Evolutionary conservation across 1,140 invertebrate species (phyloP).

Genomic region (Lethrus apterus): DNA sequence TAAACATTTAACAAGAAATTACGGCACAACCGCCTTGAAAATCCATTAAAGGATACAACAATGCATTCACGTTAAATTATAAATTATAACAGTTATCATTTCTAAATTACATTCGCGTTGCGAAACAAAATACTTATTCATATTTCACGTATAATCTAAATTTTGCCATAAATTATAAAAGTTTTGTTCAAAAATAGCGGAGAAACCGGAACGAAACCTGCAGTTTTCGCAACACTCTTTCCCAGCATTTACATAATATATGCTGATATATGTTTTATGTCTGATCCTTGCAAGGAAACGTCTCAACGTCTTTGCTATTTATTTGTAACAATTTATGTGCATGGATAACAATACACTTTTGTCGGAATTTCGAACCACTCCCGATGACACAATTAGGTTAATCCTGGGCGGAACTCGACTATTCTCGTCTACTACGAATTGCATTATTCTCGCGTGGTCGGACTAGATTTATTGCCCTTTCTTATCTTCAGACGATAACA

Average conservation of each 20-base stretch:
- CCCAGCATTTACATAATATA: conserved; percentile 23
- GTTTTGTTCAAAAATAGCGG: conserved; percentile 22
- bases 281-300: conserved; percentile 23
- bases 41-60: too few species aligned
- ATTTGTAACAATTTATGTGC: conserved; percentile 25
- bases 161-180: conserved; percentile 25
- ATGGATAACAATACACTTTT: conserved; percentile 21
- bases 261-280: conserved; percentile 26
- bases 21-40: too few species aligned
- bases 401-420: too few species aligned
- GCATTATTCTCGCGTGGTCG: too few species aligned
- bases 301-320: conserved; percentile 18
- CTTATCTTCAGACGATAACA: too few species aligned
- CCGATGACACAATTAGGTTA: conserved; percentile 8
- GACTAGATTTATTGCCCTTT: too few species aligned
- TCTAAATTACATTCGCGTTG: too few species aligned
- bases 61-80: too few species aligned
- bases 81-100: too few species aligned
- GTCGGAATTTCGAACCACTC: conserved; percentile 12
- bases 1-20: too few species aligned
- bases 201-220: conserved; percentile 14
- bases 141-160: conserved; percentile 20
- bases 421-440: conserved; percentile 8
- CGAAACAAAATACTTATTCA: too few species aligned
- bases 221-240: conserved; percentile 15